Conservation (phyloP, 2,797 vertebrate species). For the Champsocephalus gunnari region DNA sequence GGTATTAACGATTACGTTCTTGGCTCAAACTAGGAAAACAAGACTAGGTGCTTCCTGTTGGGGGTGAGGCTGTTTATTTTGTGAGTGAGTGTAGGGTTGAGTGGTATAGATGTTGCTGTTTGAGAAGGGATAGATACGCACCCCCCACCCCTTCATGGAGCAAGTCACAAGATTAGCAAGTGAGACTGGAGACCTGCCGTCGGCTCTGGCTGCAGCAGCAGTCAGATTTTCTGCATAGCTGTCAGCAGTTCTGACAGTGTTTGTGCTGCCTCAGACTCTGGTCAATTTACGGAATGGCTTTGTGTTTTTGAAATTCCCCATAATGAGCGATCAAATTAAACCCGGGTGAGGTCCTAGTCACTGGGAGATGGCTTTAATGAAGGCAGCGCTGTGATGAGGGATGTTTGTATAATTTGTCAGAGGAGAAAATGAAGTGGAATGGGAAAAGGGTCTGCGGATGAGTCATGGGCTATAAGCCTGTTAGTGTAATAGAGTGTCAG, state of each 20-base stretch:
- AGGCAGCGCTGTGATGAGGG: constrained; percentile 52
- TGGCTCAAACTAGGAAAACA: constrained; percentile 36
- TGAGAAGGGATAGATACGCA: constrained; percentile 62
- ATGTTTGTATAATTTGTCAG: constrained; percentile 68
- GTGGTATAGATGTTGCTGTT: constrained; percentile 53
- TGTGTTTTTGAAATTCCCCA: constrained; percentile 70
- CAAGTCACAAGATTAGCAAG: constrained; percentile 76
- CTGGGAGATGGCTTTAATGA: constrained; percentile 67
- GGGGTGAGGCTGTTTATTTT: constrained; percentile 20
- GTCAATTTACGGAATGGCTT: constrained; percentile 66
- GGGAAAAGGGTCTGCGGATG: constrained; percentile 56
- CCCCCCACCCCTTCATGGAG: constrained; percentile 51
- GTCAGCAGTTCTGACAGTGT: constrained; percentile 72
- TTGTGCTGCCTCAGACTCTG: constrained; percentile 68
- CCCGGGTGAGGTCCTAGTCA: constrained; percentile 43
- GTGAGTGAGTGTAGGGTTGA: constrained; percentile 28
- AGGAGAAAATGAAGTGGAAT: constrained; percentile 60
- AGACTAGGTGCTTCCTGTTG: constrained; percentile 30
- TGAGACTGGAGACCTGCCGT: constrained; percentile 71
- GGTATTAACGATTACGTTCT: constrained; percentile 8
- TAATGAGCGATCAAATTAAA: constrained; percentile 76
- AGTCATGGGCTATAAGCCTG: constrained; percentile 72
- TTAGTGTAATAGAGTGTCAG: constrained; percentile 71
- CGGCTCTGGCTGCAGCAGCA: constrained; percentile 67
- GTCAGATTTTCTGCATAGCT: constrained; percentile 72